phyloP scores from a whole-genome alignment of 2,113 vertebrate genomes.

The Naja naja region DNA sequence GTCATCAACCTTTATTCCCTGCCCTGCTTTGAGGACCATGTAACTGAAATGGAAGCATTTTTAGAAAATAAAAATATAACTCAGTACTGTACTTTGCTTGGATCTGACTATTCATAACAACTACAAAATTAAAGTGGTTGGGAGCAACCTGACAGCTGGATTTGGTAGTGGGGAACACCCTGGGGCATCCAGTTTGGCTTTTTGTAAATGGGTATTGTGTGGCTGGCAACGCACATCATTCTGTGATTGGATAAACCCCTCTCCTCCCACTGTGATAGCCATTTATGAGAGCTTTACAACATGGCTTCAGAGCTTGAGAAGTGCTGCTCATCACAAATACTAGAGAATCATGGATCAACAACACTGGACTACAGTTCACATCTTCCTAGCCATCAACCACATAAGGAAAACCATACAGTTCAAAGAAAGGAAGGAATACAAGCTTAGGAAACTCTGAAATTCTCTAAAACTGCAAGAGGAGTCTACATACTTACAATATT shows the following conservation, averaged over 20 bases:
- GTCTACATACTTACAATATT: slow-evolving; percentile 48
- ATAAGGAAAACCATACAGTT: neutral
- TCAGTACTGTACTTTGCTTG: neutral
- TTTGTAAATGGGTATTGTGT: neutral
- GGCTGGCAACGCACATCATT: neutral
- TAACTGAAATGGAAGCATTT: neutral
- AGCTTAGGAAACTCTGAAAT: neutral
- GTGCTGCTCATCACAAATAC: neutral
- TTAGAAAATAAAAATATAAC: neutral
- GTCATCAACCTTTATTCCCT: neutral
- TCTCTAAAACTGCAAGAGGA: neutral
- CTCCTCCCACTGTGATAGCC: neutral
- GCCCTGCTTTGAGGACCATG: neutral
- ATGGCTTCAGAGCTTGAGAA: neutral
- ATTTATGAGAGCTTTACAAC: neutral
- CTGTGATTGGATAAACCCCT: neutral
- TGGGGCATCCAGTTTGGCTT: neutral
- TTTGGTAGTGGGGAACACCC: neutral
- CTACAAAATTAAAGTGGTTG: neutral
- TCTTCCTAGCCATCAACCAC: neutral
- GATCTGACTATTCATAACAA: neutral
- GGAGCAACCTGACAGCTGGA: neutral
- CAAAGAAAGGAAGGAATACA: neutral
- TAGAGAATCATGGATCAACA: neutral
- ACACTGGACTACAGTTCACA: neutral